A percentile compares a stretch with the other conserved stretches of the same genome.
These are phyloP conservation scores for Xenopus petersii DNA, from an alignment of 2,797 vertebrate species.

Conservation along the genomic window DNA sequence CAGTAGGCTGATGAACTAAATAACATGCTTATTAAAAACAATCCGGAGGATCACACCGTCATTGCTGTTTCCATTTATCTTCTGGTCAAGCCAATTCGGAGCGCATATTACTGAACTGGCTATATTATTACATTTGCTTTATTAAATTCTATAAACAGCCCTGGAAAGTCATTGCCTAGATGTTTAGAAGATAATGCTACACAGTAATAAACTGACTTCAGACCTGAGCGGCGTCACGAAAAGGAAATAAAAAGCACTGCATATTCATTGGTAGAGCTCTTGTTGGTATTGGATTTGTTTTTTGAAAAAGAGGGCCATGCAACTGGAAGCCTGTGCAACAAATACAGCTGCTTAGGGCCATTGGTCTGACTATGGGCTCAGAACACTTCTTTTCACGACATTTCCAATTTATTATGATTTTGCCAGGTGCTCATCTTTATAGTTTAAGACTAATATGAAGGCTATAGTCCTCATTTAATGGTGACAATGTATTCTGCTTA, in stretches of 20 bases:
- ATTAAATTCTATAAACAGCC: constrained; percentile 65
- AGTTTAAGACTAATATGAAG: too few relatives aligned
- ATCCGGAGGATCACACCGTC: constrained; percentile 59
- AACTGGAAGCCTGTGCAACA: too few relatives aligned
- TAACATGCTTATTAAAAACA: constrained; percentile 69
- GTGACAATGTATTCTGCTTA: too few relatives aligned
- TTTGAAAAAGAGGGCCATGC: too few relatives aligned
- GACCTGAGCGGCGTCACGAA: neutral
- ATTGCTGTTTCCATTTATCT: constrained; percentile 67
- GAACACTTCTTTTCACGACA: too few relatives aligned
- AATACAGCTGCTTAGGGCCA: too few relatives aligned
- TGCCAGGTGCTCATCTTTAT: too few relatives aligned
- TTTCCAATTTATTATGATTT: too few relatives aligned
- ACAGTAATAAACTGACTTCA: constrained; percentile 15
- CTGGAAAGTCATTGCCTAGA: constrained; percentile 59
- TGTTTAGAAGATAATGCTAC: constrained; percentile 59
- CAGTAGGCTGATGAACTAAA: constrained; percentile 63
- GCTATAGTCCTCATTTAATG: too few relatives aligned
- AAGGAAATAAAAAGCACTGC: neutral
- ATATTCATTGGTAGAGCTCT: too few relatives aligned
- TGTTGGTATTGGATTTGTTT: too few relatives aligned
- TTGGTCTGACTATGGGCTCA: too few relatives aligned
- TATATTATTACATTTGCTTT: constrained; percentile 64
- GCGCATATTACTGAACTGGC: constrained; percentile 58
- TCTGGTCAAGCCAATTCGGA: constrained; percentile 64